Evolutionary conservation across 2,888 invertebrate genomes (phyloP).

Genomic region (Fragum fragum): DNA sequence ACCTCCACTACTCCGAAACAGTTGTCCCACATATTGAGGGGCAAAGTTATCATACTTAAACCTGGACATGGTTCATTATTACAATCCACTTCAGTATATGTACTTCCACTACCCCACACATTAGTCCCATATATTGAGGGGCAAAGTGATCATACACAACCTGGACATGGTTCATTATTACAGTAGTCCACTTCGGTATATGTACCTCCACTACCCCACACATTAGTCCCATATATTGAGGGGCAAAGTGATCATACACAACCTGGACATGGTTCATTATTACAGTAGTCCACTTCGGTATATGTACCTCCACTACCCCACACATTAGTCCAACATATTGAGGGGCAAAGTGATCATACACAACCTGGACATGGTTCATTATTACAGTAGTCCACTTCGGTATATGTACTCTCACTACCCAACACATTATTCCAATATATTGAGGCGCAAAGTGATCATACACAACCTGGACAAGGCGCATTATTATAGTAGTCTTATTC

Average conservation of each 20-base stretch:
- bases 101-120: too few species aligned
- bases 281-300: slow-evolving; percentile 81
- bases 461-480: too few species aligned
- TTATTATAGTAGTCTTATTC: too few species aligned
- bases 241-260: slow-evolving; percentile 87
- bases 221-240: slow-evolving; percentile 86
- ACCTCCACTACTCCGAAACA: slow-evolving; percentile 85
- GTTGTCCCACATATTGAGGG: too few species aligned
- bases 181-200: slow-evolving; percentile 81
- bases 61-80: too few species aligned
- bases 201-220: slow-evolving; percentile 87
- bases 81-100: too few species aligned
- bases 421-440: slow-evolving; percentile 87
- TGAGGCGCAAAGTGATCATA: slow-evolving; percentile 88
- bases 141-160: slow-evolving; percentile 84
- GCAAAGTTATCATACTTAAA: too few species aligned
- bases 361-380: slow-evolving; percentile 82
- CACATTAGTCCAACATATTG: slow-evolving; percentile 87
- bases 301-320: slow-evolving; percentile 85
- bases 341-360: slow-evolving; percentile 87
- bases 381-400: slow-evolving; percentile 81
- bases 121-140: slow-evolving; percentile 87
- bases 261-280: slow-evolving; percentile 82
- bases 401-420: slow-evolving; percentile 83
- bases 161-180: slow-evolving; percentile 79